A percentile compares a stretch with the other conserved stretches of the same genome.
phyloP scores from a whole-genome alignment of 2,888 invertebrate genomes.

The Calephelis perditalis region DNA sequence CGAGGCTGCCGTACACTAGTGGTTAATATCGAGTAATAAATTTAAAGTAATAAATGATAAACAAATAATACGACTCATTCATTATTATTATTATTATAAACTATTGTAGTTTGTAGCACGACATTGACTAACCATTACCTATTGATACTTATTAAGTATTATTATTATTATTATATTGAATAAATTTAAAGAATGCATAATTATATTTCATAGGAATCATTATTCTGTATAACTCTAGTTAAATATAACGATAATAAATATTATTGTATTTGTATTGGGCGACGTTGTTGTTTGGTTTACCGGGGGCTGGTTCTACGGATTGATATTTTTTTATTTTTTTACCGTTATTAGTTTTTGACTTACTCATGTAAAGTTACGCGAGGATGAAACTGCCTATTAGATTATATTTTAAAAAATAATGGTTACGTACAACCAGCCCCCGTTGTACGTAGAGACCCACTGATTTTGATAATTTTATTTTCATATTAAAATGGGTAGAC shows the following conservation, averaged over 20 bases:
- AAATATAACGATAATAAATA: conserved; percentile 75
- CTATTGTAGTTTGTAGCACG: conserved; percentile 74
- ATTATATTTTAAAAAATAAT: conserved; percentile 77
- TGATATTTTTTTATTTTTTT: conserved; percentile 78
- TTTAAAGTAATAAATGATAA: conserved; percentile 67
- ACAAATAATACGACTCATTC: conserved; percentile 74
- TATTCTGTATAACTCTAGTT: conserved; percentile 80
- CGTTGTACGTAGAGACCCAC: conserved; percentile 69
- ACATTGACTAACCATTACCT: conserved; percentile 77
- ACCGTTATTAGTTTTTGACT: conserved; percentile 76
- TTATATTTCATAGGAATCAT: conserved; percentile 80
- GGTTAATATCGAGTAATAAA: conserved; percentile 71
- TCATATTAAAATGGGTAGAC: conserved; percentile 77
- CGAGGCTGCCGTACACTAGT: conserved; percentile 73
- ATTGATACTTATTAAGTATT: conserved; percentile 78
- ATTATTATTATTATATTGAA: conserved; percentile 76
- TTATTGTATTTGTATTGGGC: conserved; percentile 61
- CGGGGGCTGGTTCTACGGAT: conserved; percentile 72
- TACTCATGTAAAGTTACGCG: conserved; percentile 69
- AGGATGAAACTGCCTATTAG: conserved; percentile 75
- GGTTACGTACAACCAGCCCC: conserved; percentile 70
- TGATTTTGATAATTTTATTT: conserved; percentile 77
- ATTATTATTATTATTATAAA: conserved; percentile 60
- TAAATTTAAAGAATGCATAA: conserved; percentile 78
- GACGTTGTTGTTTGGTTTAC: conserved; percentile 54